phyloP scores from a whole-genome alignment of 2,113 vertebrate species.

The Oostethus manadensis region DNA sequence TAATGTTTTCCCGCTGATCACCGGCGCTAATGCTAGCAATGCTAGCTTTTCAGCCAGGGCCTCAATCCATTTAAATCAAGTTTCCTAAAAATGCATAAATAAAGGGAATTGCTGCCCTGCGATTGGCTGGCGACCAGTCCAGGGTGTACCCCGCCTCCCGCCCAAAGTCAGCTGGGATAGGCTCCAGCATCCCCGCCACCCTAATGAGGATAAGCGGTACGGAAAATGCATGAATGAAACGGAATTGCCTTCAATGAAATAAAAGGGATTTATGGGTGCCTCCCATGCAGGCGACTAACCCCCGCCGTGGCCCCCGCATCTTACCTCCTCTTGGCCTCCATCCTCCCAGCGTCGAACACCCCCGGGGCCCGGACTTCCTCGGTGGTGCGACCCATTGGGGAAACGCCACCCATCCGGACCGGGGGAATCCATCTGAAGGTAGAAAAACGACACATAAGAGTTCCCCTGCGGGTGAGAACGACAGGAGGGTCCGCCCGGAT shows the following conservation, averaged over 20 bases:
- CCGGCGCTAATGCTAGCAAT: too few relatives aligned
- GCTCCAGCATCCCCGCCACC: too few relatives aligned
- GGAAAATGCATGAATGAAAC: too few relatives aligned
- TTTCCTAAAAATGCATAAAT: too few relatives aligned
- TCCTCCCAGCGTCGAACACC: not conserved
- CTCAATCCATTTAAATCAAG: too few relatives aligned
- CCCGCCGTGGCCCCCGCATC: not conserved
- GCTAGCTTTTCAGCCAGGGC: too few relatives aligned
- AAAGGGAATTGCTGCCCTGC: too few relatives aligned
- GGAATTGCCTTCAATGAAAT: not conserved
- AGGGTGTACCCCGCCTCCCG: too few relatives aligned
- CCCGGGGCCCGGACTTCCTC: conserved; percentile 7
- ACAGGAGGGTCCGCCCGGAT: conserved; percentile 18
- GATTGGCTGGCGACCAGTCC: too few relatives aligned
- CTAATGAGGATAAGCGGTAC: too few relatives aligned
- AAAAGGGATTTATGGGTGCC: not conserved
- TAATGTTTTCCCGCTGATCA: too few relatives aligned
- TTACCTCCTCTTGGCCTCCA: conserved; percentile 4
- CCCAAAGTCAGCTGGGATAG: too few relatives aligned
- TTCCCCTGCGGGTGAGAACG: conserved; percentile 14
- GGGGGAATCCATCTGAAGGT: conserved; percentile 10
- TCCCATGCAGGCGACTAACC: conserved; percentile 8
- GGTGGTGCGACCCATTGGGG: not conserved
- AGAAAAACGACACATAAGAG: not conserved
- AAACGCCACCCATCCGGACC: not conserved